Percentiles rank a stretch among this genome's conserved stretches.
These are phyloP conservation scores for Hemibagrus guttatus DNA, from an alignment of 2,797 vertebrate species.

Conservation along the genomic window DNA sequence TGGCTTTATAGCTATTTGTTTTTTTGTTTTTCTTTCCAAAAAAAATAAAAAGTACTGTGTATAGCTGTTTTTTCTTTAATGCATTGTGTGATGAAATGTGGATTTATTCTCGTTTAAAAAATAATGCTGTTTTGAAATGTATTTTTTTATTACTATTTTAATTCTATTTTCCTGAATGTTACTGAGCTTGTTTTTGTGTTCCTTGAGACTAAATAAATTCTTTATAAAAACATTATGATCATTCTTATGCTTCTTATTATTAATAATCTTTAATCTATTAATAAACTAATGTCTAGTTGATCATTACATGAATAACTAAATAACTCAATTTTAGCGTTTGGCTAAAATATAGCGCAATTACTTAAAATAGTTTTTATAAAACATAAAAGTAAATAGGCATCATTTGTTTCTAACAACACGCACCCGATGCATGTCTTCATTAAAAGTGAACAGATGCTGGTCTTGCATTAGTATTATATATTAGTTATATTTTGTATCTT, in stretches of 20 bases:
- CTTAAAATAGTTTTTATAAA: background rate
- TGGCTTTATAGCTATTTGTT: background rate
- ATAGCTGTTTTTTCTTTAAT: background rate
- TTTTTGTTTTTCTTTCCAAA: background rate
- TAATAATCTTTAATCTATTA: background rate
- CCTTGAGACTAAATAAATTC: background rate
- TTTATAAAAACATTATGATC: background rate
- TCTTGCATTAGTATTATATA: background rate
- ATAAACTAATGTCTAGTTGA: too few species aligned
- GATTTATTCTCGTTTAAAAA: background rate
- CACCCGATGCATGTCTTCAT: background rate
- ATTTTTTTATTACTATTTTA: background rate
- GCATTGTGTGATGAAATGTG: background rate
- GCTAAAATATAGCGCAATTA: background rate
- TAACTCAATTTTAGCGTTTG: background rate
- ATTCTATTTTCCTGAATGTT: background rate
- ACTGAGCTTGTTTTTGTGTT: background rate
- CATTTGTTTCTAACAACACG: too few species aligned
- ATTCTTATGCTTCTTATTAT: background rate
- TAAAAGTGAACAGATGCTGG: background rate
- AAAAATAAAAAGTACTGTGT: background rate
- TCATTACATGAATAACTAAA: background rate
- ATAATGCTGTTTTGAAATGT: background rate
- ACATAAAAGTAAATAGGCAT: background rate
- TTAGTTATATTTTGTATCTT: background rate